Evolutionary conservation across 2,888 invertebrate genomes (phyloP), one percentile per base, ranked within the genome.

Genomic region (Leptogaster cylindrica): DNA sequence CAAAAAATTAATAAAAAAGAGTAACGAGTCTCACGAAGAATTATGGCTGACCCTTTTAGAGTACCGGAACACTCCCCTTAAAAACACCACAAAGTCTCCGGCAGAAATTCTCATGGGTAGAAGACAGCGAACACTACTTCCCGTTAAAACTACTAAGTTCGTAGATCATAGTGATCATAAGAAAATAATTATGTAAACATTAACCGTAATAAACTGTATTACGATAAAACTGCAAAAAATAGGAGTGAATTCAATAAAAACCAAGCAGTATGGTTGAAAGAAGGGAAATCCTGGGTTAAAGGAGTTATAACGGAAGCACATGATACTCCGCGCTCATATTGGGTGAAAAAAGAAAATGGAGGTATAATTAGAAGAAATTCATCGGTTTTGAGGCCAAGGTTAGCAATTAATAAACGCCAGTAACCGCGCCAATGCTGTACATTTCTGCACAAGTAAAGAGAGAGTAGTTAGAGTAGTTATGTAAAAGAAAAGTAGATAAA

Each of bases 51-150:
- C 46, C 16, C n/a, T 66, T 6, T 44, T 66, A 39, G 33, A 55
- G 8, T 66, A 46, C 23, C 46, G 66, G 1, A 66, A 66, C 46
- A 66, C 46, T 4, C 66, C 66, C 12, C 10, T 33, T 8, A 55
- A 66, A 33, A 27, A 14, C 8, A n/a, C 28, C n/a, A 23, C 20
- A 3, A 12, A 18, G 10, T 55, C 46, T 7, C 55, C 55, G 7
- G 12, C 12, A 14, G 55, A 66, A 66, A 25, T 52, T 23, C 12
- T 66, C 5, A 55, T 55, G 52, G 31, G 44, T 5, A 6, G 66
- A 8, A 66, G n/a, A 18, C 23, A n/a, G 12, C 8, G 66, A 52
- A 31, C 52, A 2, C n/a, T 66, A 16, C 12, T 66, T 1, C 66
- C 52, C 8, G 65, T 1, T 36, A 65, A 39, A 31, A 8, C 14